A percentile compares a stretch with the other conserved stretches of the same genome.
Conservation (phyloP, 2,888 invertebrate species). For the Dryococelus australis region DNA sequence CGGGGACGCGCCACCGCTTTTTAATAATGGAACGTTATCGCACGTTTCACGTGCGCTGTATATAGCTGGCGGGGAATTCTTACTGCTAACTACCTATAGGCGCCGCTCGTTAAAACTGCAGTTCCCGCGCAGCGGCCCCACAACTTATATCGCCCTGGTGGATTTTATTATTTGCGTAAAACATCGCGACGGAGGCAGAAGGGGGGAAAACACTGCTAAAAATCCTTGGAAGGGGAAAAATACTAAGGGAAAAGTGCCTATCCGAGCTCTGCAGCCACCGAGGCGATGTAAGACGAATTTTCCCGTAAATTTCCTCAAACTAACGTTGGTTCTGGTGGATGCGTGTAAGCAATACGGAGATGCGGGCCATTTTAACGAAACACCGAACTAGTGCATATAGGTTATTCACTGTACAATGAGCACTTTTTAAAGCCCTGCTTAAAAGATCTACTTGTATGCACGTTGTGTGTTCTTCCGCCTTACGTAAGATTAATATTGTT, state of each 20-base stretch:
- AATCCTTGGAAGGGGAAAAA: not conserved
- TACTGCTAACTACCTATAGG: conserved; percentile 3
- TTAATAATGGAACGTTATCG: conserved; percentile 16
- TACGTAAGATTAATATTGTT: too few relatives aligned
- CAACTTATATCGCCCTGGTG: not conserved
- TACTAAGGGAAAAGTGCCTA: not conserved
- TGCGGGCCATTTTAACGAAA: too few relatives aligned
- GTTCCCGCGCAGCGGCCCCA: not conserved
- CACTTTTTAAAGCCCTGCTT: too few relatives aligned
- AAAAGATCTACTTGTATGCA: too few relatives aligned
- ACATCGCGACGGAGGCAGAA: not conserved
- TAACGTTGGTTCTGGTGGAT: too few relatives aligned
- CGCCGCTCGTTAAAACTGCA: not conserved
- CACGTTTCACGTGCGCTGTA: not conserved
- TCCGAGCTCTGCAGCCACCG: not conserved
- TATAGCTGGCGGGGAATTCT: not conserved
- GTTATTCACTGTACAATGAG: too few relatives aligned
- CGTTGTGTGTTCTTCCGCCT: too few relatives aligned
- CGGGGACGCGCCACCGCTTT: not conserved
- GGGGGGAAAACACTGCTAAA: not conserved
- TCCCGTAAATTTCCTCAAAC: not conserved
- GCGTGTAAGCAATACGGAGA: too few relatives aligned
- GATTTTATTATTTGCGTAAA: conserved; percentile 8
- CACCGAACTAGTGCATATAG: too few relatives aligned
- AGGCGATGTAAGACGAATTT: not conserved